These are phyloP conservation scores for Muricea muricata DNA, from an alignment of 92 coral and sea anemone genomes.

Conservation along the genomic window DNA sequence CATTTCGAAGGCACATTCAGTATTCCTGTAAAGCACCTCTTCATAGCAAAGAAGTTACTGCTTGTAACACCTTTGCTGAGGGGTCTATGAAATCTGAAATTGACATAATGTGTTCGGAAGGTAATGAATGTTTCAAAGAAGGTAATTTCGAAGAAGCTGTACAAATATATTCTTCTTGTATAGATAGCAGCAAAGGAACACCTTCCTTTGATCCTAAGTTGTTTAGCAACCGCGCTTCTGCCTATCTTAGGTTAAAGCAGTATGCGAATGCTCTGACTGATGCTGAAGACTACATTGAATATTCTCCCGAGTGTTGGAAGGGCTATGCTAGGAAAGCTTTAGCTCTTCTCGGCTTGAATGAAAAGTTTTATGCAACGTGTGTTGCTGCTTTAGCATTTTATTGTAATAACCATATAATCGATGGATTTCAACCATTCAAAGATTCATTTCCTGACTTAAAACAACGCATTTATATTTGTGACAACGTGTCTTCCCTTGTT, in stretches of 20 bases:
- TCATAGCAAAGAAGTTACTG: not conserved
- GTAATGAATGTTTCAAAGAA: conserved; percentile 28
- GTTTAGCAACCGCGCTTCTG: conserved; percentile 53
- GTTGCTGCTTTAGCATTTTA: conserved; percentile 49
- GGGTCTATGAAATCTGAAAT: not conserved
- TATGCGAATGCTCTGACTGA: conserved; percentile 27
- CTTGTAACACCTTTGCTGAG: not conserved
- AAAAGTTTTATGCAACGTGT: conserved; percentile 5
- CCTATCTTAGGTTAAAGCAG: conserved; percentile 38
- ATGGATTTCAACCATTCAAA: conserved; percentile 19
- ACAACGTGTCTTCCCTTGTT: not conserved
- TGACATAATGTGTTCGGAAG: conserved; percentile 37
- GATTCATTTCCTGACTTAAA: conserved; percentile 11
- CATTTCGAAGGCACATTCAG: conserved; percentile 24
- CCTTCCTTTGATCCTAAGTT: conserved; percentile 33
- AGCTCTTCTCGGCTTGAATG: conserved; percentile 38
- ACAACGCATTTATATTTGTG: not conserved
- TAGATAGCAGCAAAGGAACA: conserved; percentile 15
- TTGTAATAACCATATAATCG: conserved; percentile 1
- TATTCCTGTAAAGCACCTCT: conserved; percentile 38
- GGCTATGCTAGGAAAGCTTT: conserved; percentile 56
- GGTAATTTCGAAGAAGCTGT: conserved; percentile 29
- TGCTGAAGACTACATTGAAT: conserved; percentile 27
- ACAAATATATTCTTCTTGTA: conserved; percentile 29
- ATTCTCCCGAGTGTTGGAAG: conserved; percentile 47